These are phyloP conservation scores for Xylocampa areola DNA, from an alignment of 2,888 invertebrate species.

Conservation along the genomic window DNA sequence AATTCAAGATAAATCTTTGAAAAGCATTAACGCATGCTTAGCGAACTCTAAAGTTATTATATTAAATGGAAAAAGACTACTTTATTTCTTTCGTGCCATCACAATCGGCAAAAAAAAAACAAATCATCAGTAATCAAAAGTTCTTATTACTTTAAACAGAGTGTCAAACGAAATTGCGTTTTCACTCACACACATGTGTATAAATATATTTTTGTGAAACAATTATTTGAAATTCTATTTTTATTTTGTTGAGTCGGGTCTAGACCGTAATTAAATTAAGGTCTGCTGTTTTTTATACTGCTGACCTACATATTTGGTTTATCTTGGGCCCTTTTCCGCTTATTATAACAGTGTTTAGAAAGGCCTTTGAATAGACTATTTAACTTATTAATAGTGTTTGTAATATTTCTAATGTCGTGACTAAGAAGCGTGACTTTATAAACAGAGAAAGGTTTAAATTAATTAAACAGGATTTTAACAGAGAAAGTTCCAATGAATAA, in stretches of 20 bases:
- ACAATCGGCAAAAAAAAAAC: slow-evolving; percentile 19
- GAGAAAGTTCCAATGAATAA: too few species aligned
- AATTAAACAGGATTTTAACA: too few species aligned
- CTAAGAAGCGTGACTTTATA: too few species aligned
- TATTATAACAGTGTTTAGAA: slow-evolving; percentile 13
- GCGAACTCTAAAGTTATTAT: too few species aligned
- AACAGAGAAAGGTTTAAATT: too few species aligned
- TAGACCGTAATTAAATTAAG: slow-evolving; percentile 34
- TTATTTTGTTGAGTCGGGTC: slow-evolving; percentile 35
- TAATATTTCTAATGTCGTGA: background rate
- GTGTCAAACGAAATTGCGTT: slow-evolving; percentile 4
- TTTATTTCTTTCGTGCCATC: slow-evolving; percentile 13
- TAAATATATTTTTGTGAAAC: slow-evolving; percentile 18
- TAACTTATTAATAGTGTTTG: background rate
- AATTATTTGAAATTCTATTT: slow-evolving; percentile 33
- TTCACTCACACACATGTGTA: slow-evolving; percentile 17
- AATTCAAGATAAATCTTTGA: too few species aligned
- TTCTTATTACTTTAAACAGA: slow-evolving; percentile 9
- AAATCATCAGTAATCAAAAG: slow-evolving; percentile 14
- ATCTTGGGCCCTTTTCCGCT: slow-evolving; percentile 25
- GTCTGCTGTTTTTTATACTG: slow-evolving; percentile 20
- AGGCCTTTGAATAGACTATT: slow-evolving; percentile 1
- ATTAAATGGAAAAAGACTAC: too few species aligned
- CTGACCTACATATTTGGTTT: slow-evolving; percentile 24
- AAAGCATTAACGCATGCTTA: too few species aligned